Percentiles rank a stretch among this genome's conserved stretches.
Conservation (phyloP, 2,888 invertebrate species). For the Papilio gigon region DNA sequence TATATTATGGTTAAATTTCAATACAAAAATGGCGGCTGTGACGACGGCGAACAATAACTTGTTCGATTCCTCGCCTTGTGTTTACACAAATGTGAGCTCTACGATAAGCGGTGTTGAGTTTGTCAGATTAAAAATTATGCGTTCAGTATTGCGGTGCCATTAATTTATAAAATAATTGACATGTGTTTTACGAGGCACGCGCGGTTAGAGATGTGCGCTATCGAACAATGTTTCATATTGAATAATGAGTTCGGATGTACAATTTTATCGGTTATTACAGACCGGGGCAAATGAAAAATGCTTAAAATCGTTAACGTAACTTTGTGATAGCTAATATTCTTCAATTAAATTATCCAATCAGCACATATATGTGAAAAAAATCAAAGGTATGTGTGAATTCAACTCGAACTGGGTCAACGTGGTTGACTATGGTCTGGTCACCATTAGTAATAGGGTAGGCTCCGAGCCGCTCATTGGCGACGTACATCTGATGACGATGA, state of each 20-base stretch:
- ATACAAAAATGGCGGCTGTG: conserved; percentile 71
- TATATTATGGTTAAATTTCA: conserved; percentile 81
- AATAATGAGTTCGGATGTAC: conserved; percentile 16
- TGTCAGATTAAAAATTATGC: conserved; percentile 57
- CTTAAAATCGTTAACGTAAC: no score
- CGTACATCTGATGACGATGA: no score
- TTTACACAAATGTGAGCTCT: conserved; percentile 47
- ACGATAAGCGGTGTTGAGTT: conserved; percentile 61
- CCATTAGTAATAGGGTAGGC: no score
- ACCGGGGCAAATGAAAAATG: background rate
- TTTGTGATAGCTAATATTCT: no score
- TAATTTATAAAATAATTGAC: conserved; percentile 51
- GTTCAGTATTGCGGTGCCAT: conserved; percentile 52
- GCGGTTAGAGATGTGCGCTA: conserved; percentile 36
- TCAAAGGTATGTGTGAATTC: no score
- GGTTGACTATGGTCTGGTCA: no score
- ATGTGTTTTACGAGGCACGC: conserved; percentile 42
- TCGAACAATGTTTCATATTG: conserved; percentile 40
- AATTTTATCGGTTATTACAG: conserved; percentile 15
- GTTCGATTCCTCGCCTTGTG: conserved; percentile 54
- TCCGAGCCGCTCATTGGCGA: no score
- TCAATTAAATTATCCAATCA: no score
- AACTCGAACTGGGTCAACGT: no score
- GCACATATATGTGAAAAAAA: no score
- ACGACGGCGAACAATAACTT: conserved; percentile 62